phyloP scores from a whole-genome alignment of 30 jellyfish, hydroid and myxozoan genomes.

The Cassiopea xamachana region DNA sequence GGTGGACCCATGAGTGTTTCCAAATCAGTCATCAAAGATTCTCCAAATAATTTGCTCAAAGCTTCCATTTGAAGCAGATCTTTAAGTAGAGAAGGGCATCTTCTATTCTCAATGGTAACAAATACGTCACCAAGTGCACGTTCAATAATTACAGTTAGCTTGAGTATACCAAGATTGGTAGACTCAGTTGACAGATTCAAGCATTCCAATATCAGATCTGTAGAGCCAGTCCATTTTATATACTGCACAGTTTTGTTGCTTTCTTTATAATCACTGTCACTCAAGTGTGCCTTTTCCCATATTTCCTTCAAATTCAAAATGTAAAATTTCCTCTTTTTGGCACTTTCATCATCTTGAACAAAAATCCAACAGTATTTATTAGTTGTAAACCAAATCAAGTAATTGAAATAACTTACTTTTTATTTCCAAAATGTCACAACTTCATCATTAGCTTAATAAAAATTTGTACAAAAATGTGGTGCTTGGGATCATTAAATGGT shows the following conservation, averaged over 20 bases:
- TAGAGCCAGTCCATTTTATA: slow-evolving; percentile 31
- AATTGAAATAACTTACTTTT: no score
- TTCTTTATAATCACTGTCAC: background rate
- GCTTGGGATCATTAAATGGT: no score
- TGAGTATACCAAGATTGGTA: slow-evolving; percentile 43
- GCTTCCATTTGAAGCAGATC: slow-evolving; percentile 42
- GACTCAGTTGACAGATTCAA: background rate
- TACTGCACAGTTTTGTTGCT: background rate
- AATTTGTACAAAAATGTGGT: no score
- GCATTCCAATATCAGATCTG: slow-evolving; percentile 21
- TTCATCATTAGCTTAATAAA: no score
- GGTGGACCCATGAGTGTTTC: slow-evolving; percentile 73
- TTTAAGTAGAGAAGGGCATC: slow-evolving; percentile 64
- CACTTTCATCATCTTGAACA: background rate
- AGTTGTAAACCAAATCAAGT: no score
- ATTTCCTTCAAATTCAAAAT: slow-evolving; percentile 1
- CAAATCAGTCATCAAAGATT: slow-evolving; percentile 1
- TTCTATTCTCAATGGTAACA: slow-evolving; percentile 9
- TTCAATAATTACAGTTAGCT: slow-evolving; percentile 54
- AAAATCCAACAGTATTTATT: background rate
- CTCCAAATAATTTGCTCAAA: slow-evolving; percentile 36
- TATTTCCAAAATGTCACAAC: no score
- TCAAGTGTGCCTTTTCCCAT: background rate
- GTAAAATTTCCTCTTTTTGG: slow-evolving; percentile 2
- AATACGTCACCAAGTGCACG: slow-evolving; percentile 65